Evolutionary conservation across 2,888 invertebrate genomes (phyloP), one percentile per base, ranked within the genome.

Genomic region (Acanthopleura granulata): DNA sequence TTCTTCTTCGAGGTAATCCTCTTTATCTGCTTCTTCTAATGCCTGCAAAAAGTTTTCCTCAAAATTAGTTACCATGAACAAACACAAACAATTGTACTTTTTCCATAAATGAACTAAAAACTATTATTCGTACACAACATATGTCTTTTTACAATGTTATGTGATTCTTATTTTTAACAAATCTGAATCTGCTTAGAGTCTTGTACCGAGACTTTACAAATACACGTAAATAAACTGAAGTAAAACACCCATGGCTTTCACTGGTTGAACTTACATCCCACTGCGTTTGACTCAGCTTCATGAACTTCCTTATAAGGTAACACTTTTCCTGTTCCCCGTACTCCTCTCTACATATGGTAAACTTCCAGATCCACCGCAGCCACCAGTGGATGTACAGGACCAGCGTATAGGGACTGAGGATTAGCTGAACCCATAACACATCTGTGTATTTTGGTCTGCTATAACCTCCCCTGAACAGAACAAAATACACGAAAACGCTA

Each of bases 291-390:
- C 89, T 90, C n/a, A 92, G 81, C 72, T 91, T 94, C 93, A 97
- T 92, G 86, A 93, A 92, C 87, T 94, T 95, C 77, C 96, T 93
- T 79, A 97, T 96, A 72, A 97, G 90, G 90, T 97, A 95, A 0
- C 95, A 88, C 87, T 97, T 95, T 87, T 97, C 96, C 82, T 95
- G 95, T 1, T 93, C 93, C 0, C 94, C 95, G 87, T 94, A 97
- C 22, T 95, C 94, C 80, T 95, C 93, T 81, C 94, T 93, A 73
- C 93, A 89, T 16, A 97, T 92, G 61, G 92, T 93, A 85, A 95
- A 97, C 84, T 94, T 94, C 94, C 94, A 95, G 72, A 95, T 91
- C 97, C 97, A 97, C 69, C 93, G 92, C 0, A 92, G 77, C 86
- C 95, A 94, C 95, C 96, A 97, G 81, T 92, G 92, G 75, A 95